Base-by-base conservation (phyloP, 2,888 invertebrate genomes). In the Candidula unifasciata region DNA sequence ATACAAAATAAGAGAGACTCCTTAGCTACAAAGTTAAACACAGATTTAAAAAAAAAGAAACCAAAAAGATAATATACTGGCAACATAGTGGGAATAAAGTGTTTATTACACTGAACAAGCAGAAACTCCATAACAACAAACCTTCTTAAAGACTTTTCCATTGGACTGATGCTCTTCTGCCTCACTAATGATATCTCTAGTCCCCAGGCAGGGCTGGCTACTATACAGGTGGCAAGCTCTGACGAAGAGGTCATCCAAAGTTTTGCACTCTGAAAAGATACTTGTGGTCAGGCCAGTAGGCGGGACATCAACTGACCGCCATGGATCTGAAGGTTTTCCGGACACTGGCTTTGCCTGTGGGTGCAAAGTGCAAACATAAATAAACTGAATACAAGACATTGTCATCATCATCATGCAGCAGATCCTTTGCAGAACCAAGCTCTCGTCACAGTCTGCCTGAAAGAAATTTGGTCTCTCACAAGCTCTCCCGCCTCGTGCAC, bases 81-180 rank as follows among this genome's bases (percentile, higher is more conserved):
- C 18, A 54, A 10, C 10, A 24, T 21, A 24, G 13, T 16, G 24
- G 13, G 24, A 68, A 44, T 44, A 44, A 44, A 44, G 44, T 13
- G 13, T 44, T 13, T 44, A 44, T 6, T 44, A 0, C 44, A 60
- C 18, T 16, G 3, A 60, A 60, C 24, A 60, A 16, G 60, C 24
- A 60, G 3, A 16, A 18, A 24, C 57, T n/a, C 27, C 6, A 27
- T n/a, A n/a, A n/a, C 52, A 27, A 74, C 52, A 1, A 57, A 90
- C 93, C 96, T 99, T 99, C 94, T 98, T 98, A 93, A 99, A 99
- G 79, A 98, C 95, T 88, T 97, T 95, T 76, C 99, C 99, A 92
- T 98, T 98, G 1, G 97, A 96, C 93, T 99, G 99, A 24, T 96
- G 94, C 93, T 99, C 99, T 93, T 99, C 98, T 93, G 98, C 97